Conservation (phyloP, 2,113 vertebrate genomes). For the Malaclemys terrapin region DNA sequence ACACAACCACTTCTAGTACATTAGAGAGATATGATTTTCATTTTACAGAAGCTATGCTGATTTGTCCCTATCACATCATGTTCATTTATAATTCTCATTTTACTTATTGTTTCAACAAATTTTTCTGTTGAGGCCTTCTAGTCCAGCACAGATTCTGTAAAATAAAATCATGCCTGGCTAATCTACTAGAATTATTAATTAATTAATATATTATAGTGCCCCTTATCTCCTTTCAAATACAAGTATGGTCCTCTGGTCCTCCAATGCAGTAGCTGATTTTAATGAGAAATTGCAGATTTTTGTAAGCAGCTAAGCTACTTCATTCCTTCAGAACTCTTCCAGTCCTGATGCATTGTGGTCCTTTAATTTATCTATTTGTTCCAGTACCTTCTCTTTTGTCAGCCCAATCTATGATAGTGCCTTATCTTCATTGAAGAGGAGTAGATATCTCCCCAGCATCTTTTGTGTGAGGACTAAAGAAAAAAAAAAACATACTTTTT, state of each 20-base stretch:
- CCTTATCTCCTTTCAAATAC: not conserved
- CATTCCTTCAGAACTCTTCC: not conserved
- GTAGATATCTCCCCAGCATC: not conserved
- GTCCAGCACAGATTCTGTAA: not conserved
- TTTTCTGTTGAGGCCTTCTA: not conserved
- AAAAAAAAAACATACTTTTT: not conserved
- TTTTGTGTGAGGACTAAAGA: not conserved
- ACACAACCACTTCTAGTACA: not conserved
- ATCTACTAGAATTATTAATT: not conserved
- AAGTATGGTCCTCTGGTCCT: not conserved
- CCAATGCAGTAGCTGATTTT: not conserved
- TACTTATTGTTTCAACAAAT: not conserved
- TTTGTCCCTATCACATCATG: not conserved
- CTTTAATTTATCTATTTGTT: not conserved
- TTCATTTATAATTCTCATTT: not conserved
- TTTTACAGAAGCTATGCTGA: not conserved
- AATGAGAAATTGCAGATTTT: not conserved
- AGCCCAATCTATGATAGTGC: not conserved
- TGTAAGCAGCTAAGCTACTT: not conserved
- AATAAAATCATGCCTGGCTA: rapidly evolving
- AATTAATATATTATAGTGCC: not conserved
- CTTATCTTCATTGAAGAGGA: not conserved
- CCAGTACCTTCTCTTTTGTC: not conserved
- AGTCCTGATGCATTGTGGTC: not conserved
- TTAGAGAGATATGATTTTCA: not conserved